These are phyloP conservation scores for Syrphus vitripennis DNA, from an alignment of 2,888 invertebrate species.

Conservation along the genomic window DNA sequence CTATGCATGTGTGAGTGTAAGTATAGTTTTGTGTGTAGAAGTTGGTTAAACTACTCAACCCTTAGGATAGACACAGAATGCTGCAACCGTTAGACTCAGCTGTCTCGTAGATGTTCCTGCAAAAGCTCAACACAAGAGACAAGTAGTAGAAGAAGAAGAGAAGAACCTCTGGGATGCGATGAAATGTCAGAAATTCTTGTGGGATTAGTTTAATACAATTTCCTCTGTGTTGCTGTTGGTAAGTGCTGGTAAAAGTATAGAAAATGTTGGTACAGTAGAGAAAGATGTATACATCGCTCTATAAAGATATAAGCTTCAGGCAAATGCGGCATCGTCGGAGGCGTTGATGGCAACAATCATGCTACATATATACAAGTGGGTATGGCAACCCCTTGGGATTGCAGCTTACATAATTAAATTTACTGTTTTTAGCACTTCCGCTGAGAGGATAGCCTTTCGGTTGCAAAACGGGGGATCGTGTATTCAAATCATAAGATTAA, in stretches of 20 bases:
- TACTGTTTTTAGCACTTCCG: conserved; percentile 52
- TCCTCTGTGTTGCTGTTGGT: conserved; percentile 24
- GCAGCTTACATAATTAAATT: conserved; percentile 67
- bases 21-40: neutral
- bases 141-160: neutral
- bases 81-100: conserved; percentile 5
- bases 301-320: conserved; percentile 5
- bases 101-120: neutral
- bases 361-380: neutral
- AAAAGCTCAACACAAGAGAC: neutral
- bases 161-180: conserved; percentile 24
- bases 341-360: neutral
- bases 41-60: neutral
- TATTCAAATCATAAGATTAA: conserved; percentile 37
- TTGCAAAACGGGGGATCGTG: neutral
- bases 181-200: conserved; percentile 65
- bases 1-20: neutral
- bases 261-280: neutral
- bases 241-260: too few species aligned
- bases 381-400: conserved; percentile 35
- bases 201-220: conserved; percentile 68
- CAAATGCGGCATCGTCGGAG: neutral
- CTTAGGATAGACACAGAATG: conserved; percentile 7
- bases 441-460: neutral
- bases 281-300: neutral